phyloP scores from a whole-genome alignment of 2,113 vertebrate genomes.

The Oxyruncus cristatus region DNA sequence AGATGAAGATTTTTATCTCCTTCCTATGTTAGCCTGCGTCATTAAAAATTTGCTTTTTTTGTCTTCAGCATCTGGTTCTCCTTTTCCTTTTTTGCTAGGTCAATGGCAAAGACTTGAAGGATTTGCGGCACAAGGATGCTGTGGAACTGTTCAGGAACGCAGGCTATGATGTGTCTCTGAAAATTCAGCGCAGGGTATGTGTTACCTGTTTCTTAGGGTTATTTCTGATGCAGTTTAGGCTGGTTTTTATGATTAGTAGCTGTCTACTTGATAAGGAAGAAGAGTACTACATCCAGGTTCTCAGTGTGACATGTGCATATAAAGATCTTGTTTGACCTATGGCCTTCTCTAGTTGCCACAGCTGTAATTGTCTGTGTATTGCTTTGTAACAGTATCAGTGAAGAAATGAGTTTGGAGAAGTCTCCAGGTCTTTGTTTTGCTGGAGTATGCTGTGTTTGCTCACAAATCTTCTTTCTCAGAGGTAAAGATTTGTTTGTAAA shows the following conservation, averaged over 20 bases:
- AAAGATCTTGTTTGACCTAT: neutral
- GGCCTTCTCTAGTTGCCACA: neutral
- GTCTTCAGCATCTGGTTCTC: neutral
- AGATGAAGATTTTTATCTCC: neutral
- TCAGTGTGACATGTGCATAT: neutral
- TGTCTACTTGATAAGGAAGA: neutral
- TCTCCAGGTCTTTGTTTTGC: neutral
- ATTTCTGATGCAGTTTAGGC: neutral
- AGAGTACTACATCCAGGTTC: neutral
- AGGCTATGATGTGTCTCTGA: conserved; percentile 83
- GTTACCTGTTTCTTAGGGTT: neutral
- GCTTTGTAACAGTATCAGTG: neutral
- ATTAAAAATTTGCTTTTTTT: neutral
- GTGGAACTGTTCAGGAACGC: conserved; percentile 90
- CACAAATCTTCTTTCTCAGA: neutral
- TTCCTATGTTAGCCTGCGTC: neutral
- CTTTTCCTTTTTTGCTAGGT: conserved; percentile 74
- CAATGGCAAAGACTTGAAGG: conserved; percentile 83
- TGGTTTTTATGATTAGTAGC: neutral
- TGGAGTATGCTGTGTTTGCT: neutral
- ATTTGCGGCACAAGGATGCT: conserved; percentile 80
- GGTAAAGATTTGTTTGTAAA: neutral
- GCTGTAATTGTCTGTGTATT: neutral
- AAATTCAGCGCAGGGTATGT: conserved; percentile 86
- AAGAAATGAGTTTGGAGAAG: neutral